Base-by-base conservation (phyloP, 2,113 vertebrate species). In the Nothocercus nigrocapillus region DNA sequence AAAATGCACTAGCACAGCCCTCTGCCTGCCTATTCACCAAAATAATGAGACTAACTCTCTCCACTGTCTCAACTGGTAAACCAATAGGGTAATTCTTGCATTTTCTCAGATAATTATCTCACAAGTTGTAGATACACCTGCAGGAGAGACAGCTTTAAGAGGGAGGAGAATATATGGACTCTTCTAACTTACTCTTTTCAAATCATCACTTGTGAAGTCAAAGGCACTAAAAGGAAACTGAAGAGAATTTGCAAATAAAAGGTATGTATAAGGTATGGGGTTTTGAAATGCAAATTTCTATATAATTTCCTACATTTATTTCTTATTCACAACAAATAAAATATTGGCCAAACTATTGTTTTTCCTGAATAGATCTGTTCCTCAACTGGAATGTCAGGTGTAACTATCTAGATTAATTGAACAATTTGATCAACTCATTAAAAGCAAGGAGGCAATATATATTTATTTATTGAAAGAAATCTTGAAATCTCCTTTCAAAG, bases 1-100 rank as follows among this genome's bases (percentile, higher is more conserved):
- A 2, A n/a, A 42, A 82, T 32, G 28, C 30, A 5, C 30, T 74
- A 0, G 0, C 3, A 4, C 8, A 20, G 68, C 13, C 45, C n/a
- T 86, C 58, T 67, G 51, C 10, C 13, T 11, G 8, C 11, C 25
- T 8, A 4, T 8, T 64, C 24, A 76, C 49, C 3, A 1, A 51
- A 61, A 53, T 10, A 24, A 69, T 2, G 32, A 27, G 27, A 42
- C 3, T 7, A 78, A 64, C 8, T 1, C 1, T 42, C 25, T n/a
- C 16, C 27, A 19, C 32, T 3, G 9, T 67, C 49, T 32, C 63
- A 59, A n/a, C 32, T 72, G n/a, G 32, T 18, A 58, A 72, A 73
- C 7, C 38, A 47, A 34, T 36, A 64, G 9, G 6, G 36, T 27
- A 74, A 16, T 17, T 42, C 68, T 70, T 56, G 30, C 28, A 27